Conservation (phyloP, 2,888 invertebrate genomes). For the Neoaliturus tenellus region DNA sequence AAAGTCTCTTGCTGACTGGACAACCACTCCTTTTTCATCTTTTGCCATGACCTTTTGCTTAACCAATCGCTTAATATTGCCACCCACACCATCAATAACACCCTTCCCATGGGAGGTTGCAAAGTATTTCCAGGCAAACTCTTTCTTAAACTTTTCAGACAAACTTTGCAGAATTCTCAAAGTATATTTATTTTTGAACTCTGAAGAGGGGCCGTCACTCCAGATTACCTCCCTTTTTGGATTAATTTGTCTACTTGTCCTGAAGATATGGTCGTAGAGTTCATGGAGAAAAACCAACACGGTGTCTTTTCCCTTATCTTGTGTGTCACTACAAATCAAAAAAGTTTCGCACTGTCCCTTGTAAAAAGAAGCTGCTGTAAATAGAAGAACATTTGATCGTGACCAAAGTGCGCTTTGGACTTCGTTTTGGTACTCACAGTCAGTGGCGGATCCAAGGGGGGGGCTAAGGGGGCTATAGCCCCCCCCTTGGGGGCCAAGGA, state of each 20-base stretch:
- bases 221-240: slow-evolving; percentile 12
- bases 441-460: too few species aligned
- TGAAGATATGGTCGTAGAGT: neutral
- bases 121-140: slow-evolving; percentile 36
- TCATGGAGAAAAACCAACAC: neutral
- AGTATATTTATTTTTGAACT: slow-evolving; percentile 49
- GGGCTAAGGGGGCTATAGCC: too few species aligned
- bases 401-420: neutral
- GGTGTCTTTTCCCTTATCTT: neutral
- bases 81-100: slow-evolving; percentile 41
- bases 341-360: neutral
- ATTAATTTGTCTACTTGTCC: neutral
- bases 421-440: neutral
- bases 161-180: slow-evolving; percentile 11
- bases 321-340: neutral
- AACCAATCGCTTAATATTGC: slow-evolving; percentile 20
- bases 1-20: slow-evolving; percentile 47
- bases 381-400: neutral
- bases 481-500: too few species aligned
- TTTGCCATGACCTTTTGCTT: slow-evolving; percentile 18
- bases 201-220: slow-evolving; percentile 42
- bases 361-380: neutral
- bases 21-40: slow-evolving; percentile 5
- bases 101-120: slow-evolving; percentile 32
- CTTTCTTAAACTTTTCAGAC: neutral